A percentile compares a stretch with the other conserved stretches of the same genome.
Evolutionary conservation across 2,888 invertebrate genomes (phyloP).

Genomic region (Cheilosia variabilis): DNA sequence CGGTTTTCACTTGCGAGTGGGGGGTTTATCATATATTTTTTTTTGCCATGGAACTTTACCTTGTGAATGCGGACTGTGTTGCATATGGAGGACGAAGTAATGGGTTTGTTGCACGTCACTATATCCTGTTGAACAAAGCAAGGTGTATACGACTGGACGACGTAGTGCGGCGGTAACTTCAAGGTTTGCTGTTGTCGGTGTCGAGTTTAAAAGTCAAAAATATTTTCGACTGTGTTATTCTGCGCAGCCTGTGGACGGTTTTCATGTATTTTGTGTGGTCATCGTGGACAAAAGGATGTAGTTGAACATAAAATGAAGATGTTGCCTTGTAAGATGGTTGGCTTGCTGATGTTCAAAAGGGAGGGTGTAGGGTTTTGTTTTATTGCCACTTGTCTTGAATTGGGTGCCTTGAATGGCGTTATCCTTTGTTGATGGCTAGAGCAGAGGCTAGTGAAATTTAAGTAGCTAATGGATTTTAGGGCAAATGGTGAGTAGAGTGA

Average conservation of each 20-base stretch:
- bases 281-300: conserved; percentile 36
- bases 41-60: conserved; percentile 5
- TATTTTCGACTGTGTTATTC: conserved; percentile 31
- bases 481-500: too few species aligned
- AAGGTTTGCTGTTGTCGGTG: conserved; percentile 21
- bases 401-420: too few species aligned
- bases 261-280: conserved; percentile 16
- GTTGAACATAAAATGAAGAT: conserved; percentile 31
- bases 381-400: neutral
- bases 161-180: neutral
- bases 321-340: conserved; percentile 14
- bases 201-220: conserved; percentile 52
- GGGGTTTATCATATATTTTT: conserved; percentile 6
- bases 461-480: too few species aligned
- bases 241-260: conserved; percentile 13
- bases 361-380: neutral
- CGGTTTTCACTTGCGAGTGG: conserved; percentile 42
- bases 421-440: neutral
- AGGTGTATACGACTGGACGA: neutral
- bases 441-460: neutral
- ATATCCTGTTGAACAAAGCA: conserved; percentile 53
- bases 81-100: conserved; percentile 23
- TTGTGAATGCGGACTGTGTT: conserved; percentile 38
- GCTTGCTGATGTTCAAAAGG: conserved; percentile 1
- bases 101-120: conserved; percentile 55